Conservation (phyloP, 2,888 invertebrate genomes). For the Sipha maydis region DNA sequence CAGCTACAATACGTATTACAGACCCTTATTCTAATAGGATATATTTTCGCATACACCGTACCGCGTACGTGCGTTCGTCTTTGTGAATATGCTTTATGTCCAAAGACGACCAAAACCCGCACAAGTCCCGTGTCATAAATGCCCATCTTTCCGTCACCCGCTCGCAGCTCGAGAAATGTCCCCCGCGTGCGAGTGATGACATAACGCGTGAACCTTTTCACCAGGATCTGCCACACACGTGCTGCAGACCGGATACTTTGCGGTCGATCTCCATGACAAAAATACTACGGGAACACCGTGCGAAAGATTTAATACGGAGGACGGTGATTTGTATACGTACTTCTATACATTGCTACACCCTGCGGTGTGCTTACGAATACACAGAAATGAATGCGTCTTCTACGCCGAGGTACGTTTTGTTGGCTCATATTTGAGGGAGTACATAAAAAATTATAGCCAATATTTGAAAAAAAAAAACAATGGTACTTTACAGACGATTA, state of each 20-base stretch:
- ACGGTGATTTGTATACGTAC: no score
- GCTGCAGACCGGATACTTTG: neutral
- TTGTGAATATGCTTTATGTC: slow-evolving; percentile 6
- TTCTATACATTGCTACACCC: neutral
- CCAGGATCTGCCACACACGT: neutral
- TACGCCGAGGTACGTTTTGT: neutral
- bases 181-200: neutral
- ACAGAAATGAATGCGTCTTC: no score
- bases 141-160: neutral
- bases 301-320: no score
- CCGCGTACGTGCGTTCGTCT: neutral
- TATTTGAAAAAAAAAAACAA: no score
- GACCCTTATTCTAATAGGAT: slow-evolving; percentile 19
- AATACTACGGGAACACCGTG: no score
- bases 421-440: no score
- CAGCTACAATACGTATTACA: neutral
- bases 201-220: neutral
- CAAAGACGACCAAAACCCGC: slow-evolving; percentile 7
- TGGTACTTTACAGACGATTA: neutral
- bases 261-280: no score
- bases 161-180: neutral
- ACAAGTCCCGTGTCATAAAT: neutral
- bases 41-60: neutral
- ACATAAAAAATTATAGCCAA: no score
- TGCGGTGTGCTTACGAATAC: neutral